Conservation (phyloP, 2,113 vertebrate genomes). For the Balaeniceps rex region DNA sequence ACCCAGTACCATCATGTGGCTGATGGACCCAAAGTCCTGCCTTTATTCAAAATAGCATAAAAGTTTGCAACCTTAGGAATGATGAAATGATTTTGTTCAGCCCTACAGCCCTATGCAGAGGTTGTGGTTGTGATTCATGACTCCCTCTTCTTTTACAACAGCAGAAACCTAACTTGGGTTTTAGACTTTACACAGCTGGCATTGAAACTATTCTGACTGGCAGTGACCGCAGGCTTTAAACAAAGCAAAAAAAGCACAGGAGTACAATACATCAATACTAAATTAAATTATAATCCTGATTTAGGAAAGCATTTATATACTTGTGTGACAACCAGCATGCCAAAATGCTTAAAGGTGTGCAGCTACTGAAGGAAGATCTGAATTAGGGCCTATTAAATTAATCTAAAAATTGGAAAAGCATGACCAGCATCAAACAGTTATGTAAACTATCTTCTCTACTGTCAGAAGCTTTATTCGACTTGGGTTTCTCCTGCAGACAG, state of each 20-base stretch:
- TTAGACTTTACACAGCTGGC: background rate
- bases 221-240: background rate
- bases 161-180: background rate
- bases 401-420: background rate
- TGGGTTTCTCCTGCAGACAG: background rate
- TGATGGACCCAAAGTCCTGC: background rate
- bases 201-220: background rate
- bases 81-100: background rate
- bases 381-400: background rate
- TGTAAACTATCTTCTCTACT: background rate
- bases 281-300: background rate
- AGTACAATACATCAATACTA: background rate
- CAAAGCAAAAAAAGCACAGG: background rate
- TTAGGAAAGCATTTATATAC: background rate
- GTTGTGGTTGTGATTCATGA: background rate
- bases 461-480: background rate
- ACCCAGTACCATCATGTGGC: too few relatives aligned
- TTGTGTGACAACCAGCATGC: background rate
- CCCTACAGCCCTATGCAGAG: background rate
- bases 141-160: background rate
- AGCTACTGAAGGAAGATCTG: background rate
- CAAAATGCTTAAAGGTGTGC: background rate
- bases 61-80: background rate
- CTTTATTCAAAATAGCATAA: background rate
- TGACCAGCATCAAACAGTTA: background rate